phyloP scores from a whole-genome alignment of 2,797 vertebrate genomes.

The Anguilla marmorata region DNA sequence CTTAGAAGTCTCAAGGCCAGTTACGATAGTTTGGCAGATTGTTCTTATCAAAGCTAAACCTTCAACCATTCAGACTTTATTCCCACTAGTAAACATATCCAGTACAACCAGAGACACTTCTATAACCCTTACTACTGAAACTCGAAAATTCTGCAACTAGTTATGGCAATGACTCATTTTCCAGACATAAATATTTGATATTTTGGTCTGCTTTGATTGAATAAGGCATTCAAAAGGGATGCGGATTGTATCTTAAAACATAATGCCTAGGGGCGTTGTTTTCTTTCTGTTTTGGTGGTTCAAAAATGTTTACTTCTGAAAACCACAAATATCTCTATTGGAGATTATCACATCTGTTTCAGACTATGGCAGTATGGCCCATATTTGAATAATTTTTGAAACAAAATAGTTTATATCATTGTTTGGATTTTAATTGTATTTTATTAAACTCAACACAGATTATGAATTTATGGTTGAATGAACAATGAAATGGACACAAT shows the following conservation, averaged over 20 bases:
- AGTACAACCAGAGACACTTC: neutral
- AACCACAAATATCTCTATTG: neutral
- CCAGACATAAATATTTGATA: conserved; percentile 17
- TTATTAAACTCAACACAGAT: neutral
- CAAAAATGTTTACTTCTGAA: neutral
- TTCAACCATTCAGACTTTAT: neutral
- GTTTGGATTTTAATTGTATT: neutral
- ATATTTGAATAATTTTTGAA: neutral
- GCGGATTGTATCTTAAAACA: conserved; percentile 4
- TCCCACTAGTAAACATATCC: conserved; percentile 6
- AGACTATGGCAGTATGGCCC: neutral
- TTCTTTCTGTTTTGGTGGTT: neutral
- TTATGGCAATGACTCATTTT: conserved; percentile 1
- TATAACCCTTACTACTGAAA: neutral
- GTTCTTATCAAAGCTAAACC: conserved; percentile 7
- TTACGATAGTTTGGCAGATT: neutral
- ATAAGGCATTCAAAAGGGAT: neutral
- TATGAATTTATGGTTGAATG: neutral
- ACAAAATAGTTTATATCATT: neutral
- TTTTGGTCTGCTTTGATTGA: conserved; percentile 28
- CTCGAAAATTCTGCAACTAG: neutral
- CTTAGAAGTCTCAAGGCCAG: conserved; percentile 1
- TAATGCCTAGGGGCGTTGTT: conserved; percentile 1
- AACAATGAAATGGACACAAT: neutral
- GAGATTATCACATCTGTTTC: neutral